Base-by-base conservation (phyloP, 2,797 vertebrate genomes). In the Epinephelus malabaricus region DNA sequence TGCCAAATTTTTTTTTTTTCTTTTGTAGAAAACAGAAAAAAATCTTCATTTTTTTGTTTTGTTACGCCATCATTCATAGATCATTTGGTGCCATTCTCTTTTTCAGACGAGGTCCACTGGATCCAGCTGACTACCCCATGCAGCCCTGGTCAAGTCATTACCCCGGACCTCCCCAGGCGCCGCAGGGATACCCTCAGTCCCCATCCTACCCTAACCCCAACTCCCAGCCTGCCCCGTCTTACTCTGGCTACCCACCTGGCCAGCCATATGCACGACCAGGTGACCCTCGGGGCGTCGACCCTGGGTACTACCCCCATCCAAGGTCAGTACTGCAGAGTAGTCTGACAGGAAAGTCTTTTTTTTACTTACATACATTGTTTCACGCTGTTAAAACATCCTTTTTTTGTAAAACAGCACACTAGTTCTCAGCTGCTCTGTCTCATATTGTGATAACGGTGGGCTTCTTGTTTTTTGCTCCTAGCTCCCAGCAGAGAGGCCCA, bases 401-500 rank as follows among this genome's bases (percentile, higher is more conserved):
- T 50, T 18, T 18, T 30, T 30, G 30, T 50, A 4, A 63, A 43
- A 49, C 34, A 78, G 46, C 18, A 38, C 27, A 47, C 13, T 17
- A 50, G n/a, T 38, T n/a, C 11, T 51, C 21, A 47, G 14, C 21
- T 58, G 21, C 21, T 49, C 19, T 17, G 43, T 5, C 11, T 46
- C 15, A 9, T 17, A 3, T 12, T 25, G 7, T 55, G 10, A 34
- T 43, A 3, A 34, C 25, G 11, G 2, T n/a, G 38, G 21, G 63
- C 21, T 0, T 54, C 3, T 56, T 78, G n/a, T 65, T 63, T 77
- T 72, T 27, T 72, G 17, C 45, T 21, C 13, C 9, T 4, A 94
- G 93, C 79, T 86, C 92, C 19, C 92, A 92, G 79, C 97, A 97
- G 71, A 98, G 98, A 91, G 97, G 97, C 75, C 98, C 98, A 6